Percentiles rank a stretch among this genome's conserved stretches.
Evolutionary conservation across 2,888 invertebrate species (phyloP).

Genomic region (Brenthis daphne): DNA sequence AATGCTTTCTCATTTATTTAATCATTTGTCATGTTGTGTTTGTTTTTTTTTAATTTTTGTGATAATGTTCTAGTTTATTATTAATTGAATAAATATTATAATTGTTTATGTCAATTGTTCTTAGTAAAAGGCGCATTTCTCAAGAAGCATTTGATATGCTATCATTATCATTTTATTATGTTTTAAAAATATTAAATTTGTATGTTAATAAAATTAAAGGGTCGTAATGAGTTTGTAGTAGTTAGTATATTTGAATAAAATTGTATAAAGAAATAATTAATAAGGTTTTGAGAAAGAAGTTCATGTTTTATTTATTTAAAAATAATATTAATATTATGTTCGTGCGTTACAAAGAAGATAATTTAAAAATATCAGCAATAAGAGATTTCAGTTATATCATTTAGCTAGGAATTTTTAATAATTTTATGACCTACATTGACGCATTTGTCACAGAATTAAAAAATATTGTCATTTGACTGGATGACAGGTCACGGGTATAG

Average conservation of each 20-base stretch:
- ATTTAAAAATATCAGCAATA: too few species aligned
- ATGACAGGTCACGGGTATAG: too few species aligned
- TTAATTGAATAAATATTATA: not conserved
- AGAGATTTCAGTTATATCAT: too few species aligned
- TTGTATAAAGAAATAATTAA: constrained; percentile 9
- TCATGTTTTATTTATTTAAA: constrained; percentile 10
- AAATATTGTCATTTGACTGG: too few species aligned
- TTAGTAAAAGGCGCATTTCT: not conserved
- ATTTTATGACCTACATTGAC: too few species aligned
- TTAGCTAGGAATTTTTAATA: too few species aligned
- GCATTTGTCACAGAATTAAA: too few species aligned
- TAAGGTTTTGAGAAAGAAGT: constrained; percentile 13
- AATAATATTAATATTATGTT: not conserved
- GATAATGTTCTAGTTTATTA: not conserved
- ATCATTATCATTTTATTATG: too few species aligned
- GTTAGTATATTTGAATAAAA: constrained; percentile 19
- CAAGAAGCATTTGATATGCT: too few species aligned
- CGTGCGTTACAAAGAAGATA: too few species aligned
- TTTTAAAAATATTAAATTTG: too few species aligned
- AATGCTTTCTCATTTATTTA: not conserved
- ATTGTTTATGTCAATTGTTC: not conserved
- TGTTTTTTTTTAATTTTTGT: not conserved
- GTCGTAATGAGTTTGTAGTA: constrained; percentile 3
- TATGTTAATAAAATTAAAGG: constrained; percentile 3
- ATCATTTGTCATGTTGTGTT: not conserved